Percentiles rank a stretch among this genome's conserved stretches.
Evolutionary conservation across 2,113 vertebrate genomes (phyloP).

Genomic region (Salvelinus fontinalis): DNA sequence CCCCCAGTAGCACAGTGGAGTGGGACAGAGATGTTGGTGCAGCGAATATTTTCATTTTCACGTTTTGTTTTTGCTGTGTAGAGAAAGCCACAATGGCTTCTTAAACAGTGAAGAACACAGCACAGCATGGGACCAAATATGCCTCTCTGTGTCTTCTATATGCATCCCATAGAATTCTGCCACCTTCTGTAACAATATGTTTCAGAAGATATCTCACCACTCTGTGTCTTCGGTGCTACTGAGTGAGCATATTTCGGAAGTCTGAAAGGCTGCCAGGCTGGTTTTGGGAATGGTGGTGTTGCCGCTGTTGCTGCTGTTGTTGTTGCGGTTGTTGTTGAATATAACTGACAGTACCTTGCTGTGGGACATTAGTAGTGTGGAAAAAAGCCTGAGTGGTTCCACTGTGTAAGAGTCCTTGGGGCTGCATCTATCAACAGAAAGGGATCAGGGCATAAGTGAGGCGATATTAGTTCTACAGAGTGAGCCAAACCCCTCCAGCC

Average conservation of each 20-base stretch:
- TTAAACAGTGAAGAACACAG: not conserved
- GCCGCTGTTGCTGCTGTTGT: slow-evolving; percentile 54
- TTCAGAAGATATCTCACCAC: slow-evolving; percentile 30
- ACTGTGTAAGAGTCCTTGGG: slow-evolving; percentile 68
- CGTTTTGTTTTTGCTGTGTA: slow-evolving; percentile 3
- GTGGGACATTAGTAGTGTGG: slow-evolving; percentile 65
- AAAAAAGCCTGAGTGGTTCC: slow-evolving; percentile 65
- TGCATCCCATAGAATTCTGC: slow-evolving; percentile 11
- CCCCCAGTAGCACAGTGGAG: not conserved
- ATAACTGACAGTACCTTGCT: slow-evolving; percentile 73
- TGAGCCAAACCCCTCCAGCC: not conserved
- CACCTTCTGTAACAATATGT: slow-evolving; percentile 7
- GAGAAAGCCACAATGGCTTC: not conserved
- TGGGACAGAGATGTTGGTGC: not conserved
- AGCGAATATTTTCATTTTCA: slow-evolving; percentile 10
- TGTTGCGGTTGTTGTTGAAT: slow-evolving; percentile 72
- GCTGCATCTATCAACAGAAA: slow-evolving; percentile 72
- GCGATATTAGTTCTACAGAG: not conserved
- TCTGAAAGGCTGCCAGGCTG: slow-evolving; percentile 72
- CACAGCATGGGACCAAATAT: not conserved
- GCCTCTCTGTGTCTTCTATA: not conserved
- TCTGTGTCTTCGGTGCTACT: slow-evolving; percentile 61
- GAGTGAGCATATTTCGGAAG: slow-evolving; percentile 81
- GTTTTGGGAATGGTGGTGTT: slow-evolving; percentile 73
- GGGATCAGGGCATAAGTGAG: slow-evolving; percentile 14